Evolutionary conservation across 2,113 vertebrate species (phyloP).

Genomic region (Cygnus buccinator): DNA sequence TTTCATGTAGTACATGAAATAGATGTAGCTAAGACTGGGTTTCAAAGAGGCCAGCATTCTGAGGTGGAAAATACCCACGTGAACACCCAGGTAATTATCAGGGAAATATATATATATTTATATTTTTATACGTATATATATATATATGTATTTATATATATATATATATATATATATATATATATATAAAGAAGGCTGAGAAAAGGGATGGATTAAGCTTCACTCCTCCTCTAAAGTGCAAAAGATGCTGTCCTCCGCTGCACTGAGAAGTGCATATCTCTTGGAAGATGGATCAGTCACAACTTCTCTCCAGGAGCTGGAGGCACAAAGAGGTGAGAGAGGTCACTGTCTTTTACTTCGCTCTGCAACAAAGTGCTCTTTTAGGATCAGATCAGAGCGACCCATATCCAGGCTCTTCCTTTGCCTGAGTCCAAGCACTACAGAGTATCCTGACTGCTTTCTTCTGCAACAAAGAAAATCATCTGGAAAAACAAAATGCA

Average conservation of each 20-base stretch:
- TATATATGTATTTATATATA: background rate
- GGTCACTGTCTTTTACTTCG: background rate
- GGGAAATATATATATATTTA: background rate
- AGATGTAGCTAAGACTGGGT: background rate
- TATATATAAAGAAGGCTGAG: background rate
- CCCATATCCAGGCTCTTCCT: background rate
- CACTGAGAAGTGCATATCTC: background rate
- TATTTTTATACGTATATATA: background rate
- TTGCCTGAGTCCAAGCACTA: background rate
- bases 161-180: background rate
- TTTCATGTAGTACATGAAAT: accelerated
- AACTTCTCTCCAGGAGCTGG: background rate
- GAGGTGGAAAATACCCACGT: background rate
- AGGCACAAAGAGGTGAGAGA: background rate
- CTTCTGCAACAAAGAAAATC: background rate
- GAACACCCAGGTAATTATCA: background rate
- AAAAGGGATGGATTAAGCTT: background rate
- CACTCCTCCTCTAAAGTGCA: background rate
- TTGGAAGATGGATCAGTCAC: background rate
- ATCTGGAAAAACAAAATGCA: background rate
- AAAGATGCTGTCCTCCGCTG: background rate
- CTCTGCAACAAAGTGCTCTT: background rate
- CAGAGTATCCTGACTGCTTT: background rate
- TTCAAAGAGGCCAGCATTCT: background rate
- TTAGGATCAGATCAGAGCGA: background rate